phyloP scores from a whole-genome alignment of 2,113 vertebrate genomes.

The Nesogale talazaci region DNA sequence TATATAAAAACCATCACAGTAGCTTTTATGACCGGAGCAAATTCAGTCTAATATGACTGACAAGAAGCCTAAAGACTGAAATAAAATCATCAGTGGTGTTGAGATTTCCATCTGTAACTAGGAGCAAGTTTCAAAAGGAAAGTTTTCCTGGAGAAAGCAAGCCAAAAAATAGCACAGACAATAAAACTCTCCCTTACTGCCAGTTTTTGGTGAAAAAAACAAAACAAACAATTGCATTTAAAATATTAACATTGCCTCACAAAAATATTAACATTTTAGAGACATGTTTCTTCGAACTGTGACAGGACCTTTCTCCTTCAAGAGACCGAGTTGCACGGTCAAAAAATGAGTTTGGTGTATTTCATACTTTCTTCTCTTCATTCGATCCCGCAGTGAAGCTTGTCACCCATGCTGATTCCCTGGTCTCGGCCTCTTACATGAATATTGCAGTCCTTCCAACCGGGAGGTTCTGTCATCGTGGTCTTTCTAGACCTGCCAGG shows the following conservation, averaged over 20 bases:
- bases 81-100: neutral
- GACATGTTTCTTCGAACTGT: neutral
- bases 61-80: neutral
- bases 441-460: neutral
- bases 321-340: neutral
- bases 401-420: neutral
- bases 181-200: neutral
- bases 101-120: neutral
- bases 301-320: neutral
- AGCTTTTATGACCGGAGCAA: neutral
- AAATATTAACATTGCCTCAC: neutral
- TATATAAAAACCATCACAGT: neutral
- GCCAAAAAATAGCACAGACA: neutral
- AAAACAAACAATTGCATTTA: neutral
- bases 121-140: neutral
- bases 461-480: neutral
- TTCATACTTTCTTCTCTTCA: neutral
- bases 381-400: neutral
- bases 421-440: neutral
- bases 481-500: neutral
- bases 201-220: neutral
- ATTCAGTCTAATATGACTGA: neutral
- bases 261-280: too few relatives aligned
- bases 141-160: constrained; percentile 29
- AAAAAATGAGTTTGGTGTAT: neutral